A percentile compares a stretch with the other conserved stretches of the same genome.
Evolutionary conservation across 2,113 vertebrate genomes (phyloP).

Genomic region (Pluvianellus socialis): DNA sequence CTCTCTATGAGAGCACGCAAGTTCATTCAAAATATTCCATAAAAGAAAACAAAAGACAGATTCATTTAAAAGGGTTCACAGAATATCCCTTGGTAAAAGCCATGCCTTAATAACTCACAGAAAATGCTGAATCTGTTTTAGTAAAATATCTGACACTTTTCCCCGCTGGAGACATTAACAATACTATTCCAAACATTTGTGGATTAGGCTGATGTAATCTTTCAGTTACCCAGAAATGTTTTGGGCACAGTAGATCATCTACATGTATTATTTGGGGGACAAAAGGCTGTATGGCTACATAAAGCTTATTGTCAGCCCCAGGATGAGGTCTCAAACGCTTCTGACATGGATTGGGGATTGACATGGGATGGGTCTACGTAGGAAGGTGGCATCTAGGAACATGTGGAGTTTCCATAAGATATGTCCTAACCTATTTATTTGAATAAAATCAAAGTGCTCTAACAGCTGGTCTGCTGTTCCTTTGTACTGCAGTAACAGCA

Average conservation of each 20-base stretch:
- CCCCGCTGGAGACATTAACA: background rate
- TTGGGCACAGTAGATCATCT: background rate
- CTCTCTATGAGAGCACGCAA: background rate
- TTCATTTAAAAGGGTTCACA: background rate
- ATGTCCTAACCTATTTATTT: background rate
- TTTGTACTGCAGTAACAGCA: background rate
- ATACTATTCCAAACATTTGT: background rate
- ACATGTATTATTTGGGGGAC: background rate
- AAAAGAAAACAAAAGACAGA: constrained; percentile 42
- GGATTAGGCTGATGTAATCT: background rate
- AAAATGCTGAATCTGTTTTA: background rate
- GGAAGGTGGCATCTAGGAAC: background rate
- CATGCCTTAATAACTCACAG: background rate
- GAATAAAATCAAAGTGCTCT: background rate
- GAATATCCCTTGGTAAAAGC: background rate
- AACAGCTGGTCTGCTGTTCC: background rate
- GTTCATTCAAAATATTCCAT: background rate
- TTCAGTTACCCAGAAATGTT: background rate
- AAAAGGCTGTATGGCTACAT: background rate
- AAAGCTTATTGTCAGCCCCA: background rate
- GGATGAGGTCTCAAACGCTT: background rate
- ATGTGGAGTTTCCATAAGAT: background rate
- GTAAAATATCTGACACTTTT: background rate
- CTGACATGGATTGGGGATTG: too few species aligned
- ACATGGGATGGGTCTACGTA: too few species aligned